Evolutionary conservation across 2,888 invertebrate species (phyloP).

Genomic region (Caenorhabditis imperialis): DNA sequence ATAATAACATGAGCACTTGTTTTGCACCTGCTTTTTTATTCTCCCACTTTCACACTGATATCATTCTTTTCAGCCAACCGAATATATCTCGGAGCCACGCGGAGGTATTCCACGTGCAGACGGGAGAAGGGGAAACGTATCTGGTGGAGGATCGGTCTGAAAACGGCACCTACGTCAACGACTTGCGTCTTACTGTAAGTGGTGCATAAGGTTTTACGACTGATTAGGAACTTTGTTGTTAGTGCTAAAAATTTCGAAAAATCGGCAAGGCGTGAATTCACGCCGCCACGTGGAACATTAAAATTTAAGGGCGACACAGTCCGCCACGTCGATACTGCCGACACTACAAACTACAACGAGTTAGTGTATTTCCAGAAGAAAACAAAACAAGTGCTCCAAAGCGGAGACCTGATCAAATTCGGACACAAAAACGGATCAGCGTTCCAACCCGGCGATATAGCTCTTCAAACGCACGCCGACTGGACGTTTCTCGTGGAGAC

Average conservation of each 20-base stretch:
- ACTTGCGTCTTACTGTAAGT: slow-evolving; percentile 54
- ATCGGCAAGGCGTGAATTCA: too few relatives aligned
- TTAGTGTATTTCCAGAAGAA: slow-evolving; percentile 11
- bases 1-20: too few relatives aligned
- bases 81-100: slow-evolving; percentile 79
- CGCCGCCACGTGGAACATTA: too few relatives aligned
- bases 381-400: slow-evolving; percentile 64
- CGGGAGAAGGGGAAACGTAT: slow-evolving; percentile 74
- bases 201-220: not conserved
- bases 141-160: slow-evolving; percentile 78
- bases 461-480: too few relatives aligned
- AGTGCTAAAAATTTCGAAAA: too few relatives aligned
- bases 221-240: not conserved
- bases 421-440: slow-evolving; percentile 80
- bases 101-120: slow-evolving; percentile 75
- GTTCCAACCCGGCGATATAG: slow-evolving; percentile 75
- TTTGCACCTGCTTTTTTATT: too few relatives aligned
- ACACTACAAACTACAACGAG: too few relatives aligned
- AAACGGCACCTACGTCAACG: slow-evolving; percentile 80
- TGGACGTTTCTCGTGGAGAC: too few relatives aligned
- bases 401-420: slow-evolving; percentile 79
- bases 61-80: slow-evolving; percentile 5
- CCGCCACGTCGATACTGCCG: too few relatives aligned
- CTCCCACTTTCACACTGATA: too few relatives aligned
- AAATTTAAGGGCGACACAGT: too few relatives aligned